Base-by-base conservation (phyloP, 2,797 vertebrate species). In the Cuniculus paca region DNA sequence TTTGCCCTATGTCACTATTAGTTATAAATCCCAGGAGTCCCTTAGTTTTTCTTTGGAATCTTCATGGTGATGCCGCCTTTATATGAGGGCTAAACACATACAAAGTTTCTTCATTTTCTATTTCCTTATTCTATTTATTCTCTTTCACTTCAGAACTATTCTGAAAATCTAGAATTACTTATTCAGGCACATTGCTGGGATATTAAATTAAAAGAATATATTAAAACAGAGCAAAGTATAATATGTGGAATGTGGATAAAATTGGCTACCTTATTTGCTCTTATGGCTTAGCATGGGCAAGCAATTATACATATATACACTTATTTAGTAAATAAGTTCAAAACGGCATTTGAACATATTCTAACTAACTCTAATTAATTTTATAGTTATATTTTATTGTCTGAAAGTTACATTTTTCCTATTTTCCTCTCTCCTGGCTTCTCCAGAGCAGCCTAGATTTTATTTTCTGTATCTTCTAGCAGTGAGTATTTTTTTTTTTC, bases 81-180 rank as follows among this genome's bases (percentile, higher is more conserved):
- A 54, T 9, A 1, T 48, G 24, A 11, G 8, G n/a, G 81, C 65
- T 68, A 78, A 89, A 45, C 2, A 19, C 26, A 39, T 34, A 10
- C 2, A 36, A 26, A 26, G 0, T 82, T 26, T 74, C 13, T 86
- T 92, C 4, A 56, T 83, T 88, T 91, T 94, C 70, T 95, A 54
- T 96, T 83, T 68, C 45, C 82, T 74, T 58, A 56, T 3, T 58
- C 10, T 6, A 8, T 58, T 58, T 45, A 52, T 60, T 92, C 58
- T 82, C 13, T 54, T 68, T 48, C 10, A 84, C 14, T 77, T 90
- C 65, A 80, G 13, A 91, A 72, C 50, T 48, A 50, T 26, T 60
- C 6, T 84, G 31, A 93, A 88, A 93, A 80, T 52, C 56, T 87
- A 81, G 20, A 88, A 39, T 70, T 84, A 85, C 42, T 78, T 70